Evolutionary conservation across 2,113 vertebrate species (phyloP).

Genomic region (Mustela nigripes): DNA sequence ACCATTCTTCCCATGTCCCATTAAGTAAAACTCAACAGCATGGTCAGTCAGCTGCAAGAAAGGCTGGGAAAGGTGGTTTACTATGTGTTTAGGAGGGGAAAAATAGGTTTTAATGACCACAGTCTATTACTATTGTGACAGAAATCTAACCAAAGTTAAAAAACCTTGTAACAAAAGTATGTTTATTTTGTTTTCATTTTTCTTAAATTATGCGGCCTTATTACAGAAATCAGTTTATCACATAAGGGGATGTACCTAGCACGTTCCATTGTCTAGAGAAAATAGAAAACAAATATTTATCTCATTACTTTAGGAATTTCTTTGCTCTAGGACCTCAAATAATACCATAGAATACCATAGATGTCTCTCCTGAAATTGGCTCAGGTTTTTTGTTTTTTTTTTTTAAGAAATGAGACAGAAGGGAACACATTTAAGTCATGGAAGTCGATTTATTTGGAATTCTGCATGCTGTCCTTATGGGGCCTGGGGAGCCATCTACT

Average conservation of each 20-base stretch:
- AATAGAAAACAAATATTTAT: slow-evolving; percentile 8
- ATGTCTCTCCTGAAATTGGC: background rate
- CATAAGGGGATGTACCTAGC: background rate
- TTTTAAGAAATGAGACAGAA: background rate
- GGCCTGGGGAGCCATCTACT: background rate
- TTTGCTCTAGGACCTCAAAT: background rate
- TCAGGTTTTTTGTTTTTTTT: background rate
- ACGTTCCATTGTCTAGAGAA: background rate
- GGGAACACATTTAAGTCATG: background rate
- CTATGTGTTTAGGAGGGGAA: background rate
- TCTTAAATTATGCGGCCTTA: background rate
- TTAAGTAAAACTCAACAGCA: background rate
- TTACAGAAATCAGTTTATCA: background rate
- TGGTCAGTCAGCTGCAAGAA: background rate
- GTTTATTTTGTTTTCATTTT: slow-evolving; percentile 16
- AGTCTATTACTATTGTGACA: background rate
- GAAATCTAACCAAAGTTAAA: slow-evolving; percentile 1
- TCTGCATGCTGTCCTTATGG: background rate
- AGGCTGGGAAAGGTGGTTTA: background rate
- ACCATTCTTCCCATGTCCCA: background rate
- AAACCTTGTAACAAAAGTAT: background rate
- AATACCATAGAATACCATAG: background rate
- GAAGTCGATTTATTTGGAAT: background rate
- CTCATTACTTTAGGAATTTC: background rate
- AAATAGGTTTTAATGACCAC: background rate